phyloP scores from a whole-genome alignment of 2,888 invertebrate genomes.

The Melanostoma mellinum region DNA sequence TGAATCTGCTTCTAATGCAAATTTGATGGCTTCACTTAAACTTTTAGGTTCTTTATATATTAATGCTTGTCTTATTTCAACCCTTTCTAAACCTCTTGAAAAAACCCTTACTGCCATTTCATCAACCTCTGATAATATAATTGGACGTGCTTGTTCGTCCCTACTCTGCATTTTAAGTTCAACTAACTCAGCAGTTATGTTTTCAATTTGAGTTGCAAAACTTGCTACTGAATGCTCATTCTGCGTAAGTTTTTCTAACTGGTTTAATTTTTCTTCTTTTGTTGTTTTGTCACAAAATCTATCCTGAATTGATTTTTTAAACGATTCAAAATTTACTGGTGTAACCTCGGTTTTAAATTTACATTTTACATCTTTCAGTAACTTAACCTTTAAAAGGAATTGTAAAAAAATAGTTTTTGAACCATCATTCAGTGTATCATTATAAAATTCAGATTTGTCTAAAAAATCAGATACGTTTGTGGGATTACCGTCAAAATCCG shows the following conservation, averaged over 20 bases:
- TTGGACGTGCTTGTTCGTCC: not conserved
- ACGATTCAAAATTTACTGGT: slow-evolving; percentile 15
- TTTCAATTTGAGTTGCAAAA: slow-evolving; percentile 25
- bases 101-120: slow-evolving; percentile 11
- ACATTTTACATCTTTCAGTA: slow-evolving; percentile 5
- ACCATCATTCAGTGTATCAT: slow-evolving; percentile 1
- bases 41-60: slow-evolving; percentile 15
- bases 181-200: slow-evolving; percentile 31
- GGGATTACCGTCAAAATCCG: slow-evolving; percentile 13
- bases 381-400: slow-evolving; percentile 12
- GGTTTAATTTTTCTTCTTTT: slow-evolving; percentile 17
- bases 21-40: not conserved
- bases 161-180: slow-evolving; percentile 23
- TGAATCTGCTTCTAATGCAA: slow-evolving; percentile 5
- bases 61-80: not conserved
- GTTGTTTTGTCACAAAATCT: slow-evolving; percentile 29
- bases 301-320: slow-evolving; percentile 23
- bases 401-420: slow-evolving; percentile 1
- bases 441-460: slow-evolving; percentile 20
- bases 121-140: slow-evolving; percentile 12
- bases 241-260: slow-evolving; percentile 14
- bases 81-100: not conserved
- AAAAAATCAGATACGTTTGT: not conserved
- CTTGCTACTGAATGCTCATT: not conserved
- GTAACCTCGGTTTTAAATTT: not conserved